Percentiles rank a stretch among this genome's conserved stretches.
phyloP scores from a whole-genome alignment of 2,113 vertebrate species.

The Mugil cephalus region DNA sequence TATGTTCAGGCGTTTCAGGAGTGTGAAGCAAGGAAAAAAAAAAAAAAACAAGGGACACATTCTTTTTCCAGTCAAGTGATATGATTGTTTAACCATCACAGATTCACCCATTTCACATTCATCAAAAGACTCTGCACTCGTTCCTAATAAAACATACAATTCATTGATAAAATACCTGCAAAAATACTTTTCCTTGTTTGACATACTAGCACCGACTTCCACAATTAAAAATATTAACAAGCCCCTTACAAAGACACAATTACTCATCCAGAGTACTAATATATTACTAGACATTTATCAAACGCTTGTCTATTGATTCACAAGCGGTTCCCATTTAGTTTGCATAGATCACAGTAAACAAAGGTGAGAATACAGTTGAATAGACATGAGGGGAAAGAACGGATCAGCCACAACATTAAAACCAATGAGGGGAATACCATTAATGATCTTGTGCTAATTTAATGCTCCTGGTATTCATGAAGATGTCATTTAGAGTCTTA shows the following conservation, averaged over 20 bases:
- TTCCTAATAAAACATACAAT: slow-evolving; percentile 77
- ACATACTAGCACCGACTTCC: slow-evolving; percentile 58
- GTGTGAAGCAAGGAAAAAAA: slow-evolving; percentile 51
- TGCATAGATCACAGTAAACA: slow-evolving; percentile 75
- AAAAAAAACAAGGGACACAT: slow-evolving; percentile 51
- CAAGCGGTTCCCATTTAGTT: slow-evolving; percentile 22
- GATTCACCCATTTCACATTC: slow-evolving; percentile 62
- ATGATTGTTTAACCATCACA: slow-evolving; percentile 69
- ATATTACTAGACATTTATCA: slow-evolving; percentile 11
- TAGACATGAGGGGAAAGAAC: neutral
- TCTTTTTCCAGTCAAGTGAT: slow-evolving; percentile 54
- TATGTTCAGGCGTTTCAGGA: slow-evolving; percentile 40
- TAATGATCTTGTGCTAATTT: no score
- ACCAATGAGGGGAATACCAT: no score
- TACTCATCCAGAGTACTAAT: slow-evolving; percentile 31
- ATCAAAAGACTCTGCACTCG: slow-evolving; percentile 67
- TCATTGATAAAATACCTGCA: slow-evolving; percentile 74
- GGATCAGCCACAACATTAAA: no score
- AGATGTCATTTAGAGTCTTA: no score
- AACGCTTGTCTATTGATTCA: neutral
- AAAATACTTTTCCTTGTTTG: slow-evolving; percentile 76
- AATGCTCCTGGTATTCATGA: no score
- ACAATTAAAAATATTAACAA: slow-evolving; percentile 43
- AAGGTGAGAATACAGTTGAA: slow-evolving; percentile 5
- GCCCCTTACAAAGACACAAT: slow-evolving; percentile 30